Percentiles rank a stretch among this genome's conserved stretches.
Evolutionary conservation across 2,797 vertebrate genomes (phyloP).

Genomic region (Gastrophryne carolinensis): DNA sequence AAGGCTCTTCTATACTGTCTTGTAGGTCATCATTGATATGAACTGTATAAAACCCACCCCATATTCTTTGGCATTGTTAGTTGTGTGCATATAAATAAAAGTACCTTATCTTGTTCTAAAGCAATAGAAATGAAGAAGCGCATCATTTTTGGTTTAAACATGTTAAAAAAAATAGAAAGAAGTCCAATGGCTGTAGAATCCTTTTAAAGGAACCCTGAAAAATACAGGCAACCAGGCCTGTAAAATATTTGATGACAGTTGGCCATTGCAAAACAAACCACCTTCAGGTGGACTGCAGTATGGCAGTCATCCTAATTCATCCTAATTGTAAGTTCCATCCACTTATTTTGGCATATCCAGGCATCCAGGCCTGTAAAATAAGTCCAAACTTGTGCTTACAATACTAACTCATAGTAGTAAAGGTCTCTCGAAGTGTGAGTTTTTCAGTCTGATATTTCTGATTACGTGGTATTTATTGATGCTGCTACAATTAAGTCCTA

Average conservation of each 20-base stretch:
- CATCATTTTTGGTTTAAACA: not conserved
- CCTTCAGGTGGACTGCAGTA: too few relatives aligned
- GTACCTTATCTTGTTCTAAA: not conserved
- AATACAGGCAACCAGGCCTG: conserved; percentile 21
- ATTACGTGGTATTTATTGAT: not conserved
- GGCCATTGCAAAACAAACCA: too few relatives aligned
- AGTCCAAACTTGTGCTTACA: not conserved
- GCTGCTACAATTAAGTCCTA: not conserved
- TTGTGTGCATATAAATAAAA: conserved; percentile 5
- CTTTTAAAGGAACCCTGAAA: conserved; percentile 5
- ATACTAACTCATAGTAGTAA: not conserved
- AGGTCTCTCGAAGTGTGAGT: too few relatives aligned
- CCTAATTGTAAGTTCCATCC: not conserved
- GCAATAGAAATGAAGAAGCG: not conserved
- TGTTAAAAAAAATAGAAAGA: not conserved
- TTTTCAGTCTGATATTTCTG: not conserved
- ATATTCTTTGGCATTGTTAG: conserved; percentile 12
- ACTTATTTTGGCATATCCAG: not conserved
- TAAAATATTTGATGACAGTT: too few relatives aligned
- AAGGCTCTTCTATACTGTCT: too few relatives aligned
- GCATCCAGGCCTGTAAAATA: not conserved
- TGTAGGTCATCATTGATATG: too few relatives aligned
- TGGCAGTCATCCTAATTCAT: too few relatives aligned
- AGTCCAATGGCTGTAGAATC: not conserved
- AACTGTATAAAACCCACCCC: not conserved